Conservation (phyloP, 2,113 vertebrate species). For the Datnioides undecimradiatus region DNA sequence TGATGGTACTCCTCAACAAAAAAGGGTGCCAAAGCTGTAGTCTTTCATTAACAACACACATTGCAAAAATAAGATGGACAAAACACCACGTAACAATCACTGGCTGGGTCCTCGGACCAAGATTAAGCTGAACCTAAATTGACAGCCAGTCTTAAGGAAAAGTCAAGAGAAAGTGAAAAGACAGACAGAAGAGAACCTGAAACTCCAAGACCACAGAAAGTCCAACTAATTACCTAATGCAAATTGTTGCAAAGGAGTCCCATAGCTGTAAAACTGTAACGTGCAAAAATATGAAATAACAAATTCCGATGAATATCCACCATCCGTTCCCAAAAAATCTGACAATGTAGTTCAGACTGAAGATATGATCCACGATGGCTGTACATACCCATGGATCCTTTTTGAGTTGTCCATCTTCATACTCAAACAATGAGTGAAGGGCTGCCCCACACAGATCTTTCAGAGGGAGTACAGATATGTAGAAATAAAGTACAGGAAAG, state of each 20-base stretch:
- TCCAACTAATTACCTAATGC: neutral
- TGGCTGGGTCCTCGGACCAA: neutral
- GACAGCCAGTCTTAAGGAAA: neutral
- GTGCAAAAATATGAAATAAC: neutral
- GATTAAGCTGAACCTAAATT: slow-evolving; percentile 11
- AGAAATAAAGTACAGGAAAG: slow-evolving; percentile 15
- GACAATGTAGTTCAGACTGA: neutral
- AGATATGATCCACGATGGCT: neutral
- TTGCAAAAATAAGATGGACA: neutral
- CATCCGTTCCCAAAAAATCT: neutral
- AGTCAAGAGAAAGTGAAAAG: neutral
- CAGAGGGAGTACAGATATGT: neutral
- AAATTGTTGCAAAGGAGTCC: neutral
- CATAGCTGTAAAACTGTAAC: neutral
- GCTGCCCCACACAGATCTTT: neutral
- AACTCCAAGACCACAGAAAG: slow-evolving; percentile 1
- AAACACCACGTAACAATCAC: neutral
- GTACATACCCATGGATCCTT: too few species aligned
- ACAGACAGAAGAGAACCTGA: neutral
- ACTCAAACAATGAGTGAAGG: neutral
- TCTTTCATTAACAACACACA: neutral
- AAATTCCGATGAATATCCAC: neutral
- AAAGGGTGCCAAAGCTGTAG: neutral
- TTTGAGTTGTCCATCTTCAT: neutral
- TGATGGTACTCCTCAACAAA: neutral